Evolutionary conservation across 2,113 vertebrate genomes (phyloP).

Genomic region (Limanda limanda): DNA sequence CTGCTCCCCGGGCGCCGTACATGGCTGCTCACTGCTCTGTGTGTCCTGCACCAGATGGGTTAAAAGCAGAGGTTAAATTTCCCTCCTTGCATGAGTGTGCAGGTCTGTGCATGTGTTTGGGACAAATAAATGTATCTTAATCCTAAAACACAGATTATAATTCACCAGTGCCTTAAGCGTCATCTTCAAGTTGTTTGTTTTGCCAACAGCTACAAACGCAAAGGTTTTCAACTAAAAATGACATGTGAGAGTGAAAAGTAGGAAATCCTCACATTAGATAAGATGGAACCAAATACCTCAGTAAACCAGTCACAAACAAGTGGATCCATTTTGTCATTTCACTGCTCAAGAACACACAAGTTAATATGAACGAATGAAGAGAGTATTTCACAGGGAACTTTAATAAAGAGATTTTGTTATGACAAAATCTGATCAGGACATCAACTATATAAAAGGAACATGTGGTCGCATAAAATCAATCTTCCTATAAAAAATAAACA

Average conservation of each 20-base stretch:
- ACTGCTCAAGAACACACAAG: neutral
- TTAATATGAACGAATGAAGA: neutral
- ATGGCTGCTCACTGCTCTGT: no score
- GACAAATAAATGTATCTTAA: no score
- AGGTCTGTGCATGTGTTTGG: no score
- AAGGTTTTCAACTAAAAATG: neutral
- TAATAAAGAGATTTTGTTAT: neutral
- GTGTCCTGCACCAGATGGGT: no score
- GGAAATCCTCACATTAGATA: neutral
- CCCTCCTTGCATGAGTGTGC: no score
- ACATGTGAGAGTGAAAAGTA: neutral
- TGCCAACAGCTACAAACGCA: neutral
- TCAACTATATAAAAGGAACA: neutral
- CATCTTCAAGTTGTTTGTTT: neutral
- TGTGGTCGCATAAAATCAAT: neutral
- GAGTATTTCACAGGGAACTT: neutral
- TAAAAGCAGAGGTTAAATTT: no score
- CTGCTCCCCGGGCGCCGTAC: no score
- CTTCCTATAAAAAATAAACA: conserved; percentile 4
- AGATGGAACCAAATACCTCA: no score
- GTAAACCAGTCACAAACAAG: neutral
- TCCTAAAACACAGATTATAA: no score
- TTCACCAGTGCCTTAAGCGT: no score
- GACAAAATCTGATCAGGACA: no score
- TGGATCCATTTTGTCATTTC: neutral